These are phyloP conservation scores for Miniopterus natalensis DNA, from an alignment of 2,113 vertebrate genomes.

Conservation along the genomic window DNA sequence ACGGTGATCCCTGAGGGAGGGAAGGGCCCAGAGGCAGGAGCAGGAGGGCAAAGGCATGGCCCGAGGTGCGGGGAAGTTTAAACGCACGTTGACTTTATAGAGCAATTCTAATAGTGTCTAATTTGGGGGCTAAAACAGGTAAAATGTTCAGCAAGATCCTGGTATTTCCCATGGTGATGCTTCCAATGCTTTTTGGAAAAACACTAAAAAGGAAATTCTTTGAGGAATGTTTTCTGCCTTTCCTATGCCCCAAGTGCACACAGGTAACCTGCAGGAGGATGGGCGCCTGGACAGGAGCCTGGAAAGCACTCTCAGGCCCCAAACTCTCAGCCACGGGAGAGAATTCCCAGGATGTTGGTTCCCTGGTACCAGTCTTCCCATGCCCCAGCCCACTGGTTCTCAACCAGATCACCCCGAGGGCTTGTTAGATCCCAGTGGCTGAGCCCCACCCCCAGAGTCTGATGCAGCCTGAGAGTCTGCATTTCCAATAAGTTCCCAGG, in stretches of 20 bases:
- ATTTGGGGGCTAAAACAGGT: neutral
- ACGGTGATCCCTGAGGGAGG: neutral
- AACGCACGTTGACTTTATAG: fast-evolving
- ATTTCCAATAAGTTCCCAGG: neutral
- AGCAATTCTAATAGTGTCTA: neutral
- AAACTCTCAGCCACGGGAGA: neutral
- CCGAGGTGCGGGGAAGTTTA: fast-evolving
- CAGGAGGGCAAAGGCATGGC: neutral
- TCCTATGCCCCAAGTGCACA: neutral
- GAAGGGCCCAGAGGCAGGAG: neutral
- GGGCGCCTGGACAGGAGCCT: neutral
- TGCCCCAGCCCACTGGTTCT: fast-evolving
- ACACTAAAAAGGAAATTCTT: neutral
- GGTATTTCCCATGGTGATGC: neutral
- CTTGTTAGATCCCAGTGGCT: neutral
- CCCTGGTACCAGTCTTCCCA: fast-evolving
- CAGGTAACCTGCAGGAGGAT: neutral
- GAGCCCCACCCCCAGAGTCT: neutral
- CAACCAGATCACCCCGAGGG: neutral
- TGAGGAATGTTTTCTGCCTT: neutral
- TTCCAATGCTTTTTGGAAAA: neutral
- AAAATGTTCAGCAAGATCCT: neutral
- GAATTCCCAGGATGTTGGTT: neutral
- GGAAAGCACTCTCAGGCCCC: fast-evolving
- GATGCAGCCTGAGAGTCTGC: neutral